Conservation (phyloP, 2,888 invertebrate genomes). For the Mythimna vitellina region DNA sequence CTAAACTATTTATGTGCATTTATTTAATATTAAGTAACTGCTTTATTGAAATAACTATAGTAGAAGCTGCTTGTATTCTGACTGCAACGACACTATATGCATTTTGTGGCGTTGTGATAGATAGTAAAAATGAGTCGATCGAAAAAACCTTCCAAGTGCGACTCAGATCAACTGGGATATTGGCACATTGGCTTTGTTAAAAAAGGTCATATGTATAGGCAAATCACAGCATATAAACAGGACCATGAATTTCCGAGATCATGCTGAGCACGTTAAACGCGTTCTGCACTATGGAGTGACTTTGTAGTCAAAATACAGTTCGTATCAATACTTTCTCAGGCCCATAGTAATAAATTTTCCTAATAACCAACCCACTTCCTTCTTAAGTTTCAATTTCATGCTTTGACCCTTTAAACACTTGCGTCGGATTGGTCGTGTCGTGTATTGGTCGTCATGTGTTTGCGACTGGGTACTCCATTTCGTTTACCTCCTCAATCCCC, state of each 20-base stretch:
- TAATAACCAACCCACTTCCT: background rate
- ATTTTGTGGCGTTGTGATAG: background rate
- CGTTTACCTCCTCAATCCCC: too few species aligned
- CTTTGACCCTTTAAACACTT: background rate
- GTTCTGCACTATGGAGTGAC: background rate
- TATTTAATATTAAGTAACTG: constrained; percentile 41
- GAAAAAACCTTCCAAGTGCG: background rate
- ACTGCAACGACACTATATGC: constrained; percentile 3
- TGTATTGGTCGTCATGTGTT: too few species aligned
- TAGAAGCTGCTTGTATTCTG: background rate
- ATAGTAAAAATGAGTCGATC: background rate
- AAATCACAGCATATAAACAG: background rate
- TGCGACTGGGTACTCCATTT: too few species aligned
- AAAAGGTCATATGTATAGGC: background rate
- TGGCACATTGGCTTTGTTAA: too few species aligned
- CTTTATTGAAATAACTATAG: constrained; percentile 17
- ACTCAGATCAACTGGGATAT: too few species aligned
- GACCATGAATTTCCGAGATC: background rate
- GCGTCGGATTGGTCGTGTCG: too few species aligned
- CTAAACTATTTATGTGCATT: constrained; percentile 37
- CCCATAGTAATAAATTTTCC: constrained; percentile 31
- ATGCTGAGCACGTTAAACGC: background rate
- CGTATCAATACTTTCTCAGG: background rate
- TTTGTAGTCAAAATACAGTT: constrained; percentile 31
- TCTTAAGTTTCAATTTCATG: background rate